Evolutionary conservation across 2,113 vertebrate genomes (phyloP).

Genomic region (Vimba vimba): DNA sequence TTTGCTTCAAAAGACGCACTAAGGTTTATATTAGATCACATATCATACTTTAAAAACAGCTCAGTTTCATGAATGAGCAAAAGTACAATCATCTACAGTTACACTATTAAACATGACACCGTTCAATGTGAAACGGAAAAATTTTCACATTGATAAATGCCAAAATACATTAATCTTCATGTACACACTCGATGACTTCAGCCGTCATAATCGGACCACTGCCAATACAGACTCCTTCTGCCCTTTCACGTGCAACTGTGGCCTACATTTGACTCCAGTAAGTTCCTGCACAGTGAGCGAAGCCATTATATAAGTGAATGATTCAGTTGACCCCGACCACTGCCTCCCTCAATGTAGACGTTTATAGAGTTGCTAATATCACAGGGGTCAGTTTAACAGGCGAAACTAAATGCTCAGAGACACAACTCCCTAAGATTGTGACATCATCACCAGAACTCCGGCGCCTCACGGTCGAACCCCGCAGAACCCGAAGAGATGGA

Average conservation of each 20-base stretch:
- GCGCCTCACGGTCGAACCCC: constrained; percentile 23
- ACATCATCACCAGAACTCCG: constrained; percentile 46
- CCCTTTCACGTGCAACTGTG: constrained; percentile 1
- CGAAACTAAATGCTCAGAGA: constrained; percentile 43
- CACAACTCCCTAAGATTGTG: constrained; percentile 20
- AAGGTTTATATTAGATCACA: constrained; percentile 5
- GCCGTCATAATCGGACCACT: constrained; percentile 14
- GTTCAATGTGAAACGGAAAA: neutral
- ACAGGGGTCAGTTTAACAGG: constrained; percentile 35
- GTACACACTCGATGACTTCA: neutral
- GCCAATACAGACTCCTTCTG: constrained; percentile 7
- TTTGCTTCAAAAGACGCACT: constrained; percentile 2
- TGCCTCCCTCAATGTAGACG: constrained; percentile 38
- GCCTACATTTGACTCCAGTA: constrained; percentile 1
- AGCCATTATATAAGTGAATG: constrained; percentile 12
- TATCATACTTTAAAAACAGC: neutral
- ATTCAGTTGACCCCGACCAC: constrained; percentile 58
- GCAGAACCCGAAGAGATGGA: neutral
- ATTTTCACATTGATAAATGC: neutral
- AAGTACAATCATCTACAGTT: neutral
- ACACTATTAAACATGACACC: constrained; percentile 17
- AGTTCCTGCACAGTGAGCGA: constrained; percentile 19
- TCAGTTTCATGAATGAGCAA: constrained; percentile 31
- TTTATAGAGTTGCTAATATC: constrained; percentile 43
- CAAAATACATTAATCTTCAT: constrained; percentile 30